Percentiles rank a stretch among this genome's conserved stretches.
phyloP scores from a whole-genome alignment of 2,888 invertebrate species.

The Colletes collaris region DNA sequence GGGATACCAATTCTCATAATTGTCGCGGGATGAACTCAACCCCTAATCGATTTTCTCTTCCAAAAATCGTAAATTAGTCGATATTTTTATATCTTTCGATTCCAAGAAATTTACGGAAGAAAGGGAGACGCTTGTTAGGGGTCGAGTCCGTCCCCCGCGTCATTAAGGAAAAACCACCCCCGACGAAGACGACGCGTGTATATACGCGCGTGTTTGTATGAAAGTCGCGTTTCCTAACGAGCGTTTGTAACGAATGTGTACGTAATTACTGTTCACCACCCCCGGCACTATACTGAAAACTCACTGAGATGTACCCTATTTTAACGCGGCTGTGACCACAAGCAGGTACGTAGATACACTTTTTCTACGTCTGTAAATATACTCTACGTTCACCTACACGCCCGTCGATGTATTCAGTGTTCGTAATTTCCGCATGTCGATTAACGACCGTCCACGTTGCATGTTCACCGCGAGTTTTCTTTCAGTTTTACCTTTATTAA shows the following conservation, averaged over 20 bases:
- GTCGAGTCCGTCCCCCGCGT: slow-evolving; percentile 3
- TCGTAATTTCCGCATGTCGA: slow-evolving; percentile 33
- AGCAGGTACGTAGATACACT: slow-evolving; percentile 81
- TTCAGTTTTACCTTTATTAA: slow-evolving; percentile 6
- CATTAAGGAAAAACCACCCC: slow-evolving; percentile 10
- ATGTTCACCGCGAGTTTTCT: not conserved
- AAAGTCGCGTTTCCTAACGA: slow-evolving; percentile 34
- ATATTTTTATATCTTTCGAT: too few species aligned
- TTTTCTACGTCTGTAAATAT: slow-evolving; percentile 67
- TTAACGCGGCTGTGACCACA: slow-evolving; percentile 83
- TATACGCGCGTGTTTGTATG: slow-evolving; percentile 1
- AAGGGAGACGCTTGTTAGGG: slow-evolving; percentile 2
- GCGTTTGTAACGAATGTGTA: slow-evolving; percentile 64
- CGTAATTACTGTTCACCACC: slow-evolving; percentile 64
- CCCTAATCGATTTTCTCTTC: too few species aligned
- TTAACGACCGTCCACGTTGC: slow-evolving; percentile 25
- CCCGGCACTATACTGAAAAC: slow-evolving; percentile 77
- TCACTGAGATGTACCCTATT: slow-evolving; percentile 82
- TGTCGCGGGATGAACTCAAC: too few species aligned
- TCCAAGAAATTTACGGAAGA: not conserved
- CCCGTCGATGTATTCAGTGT: not conserved
- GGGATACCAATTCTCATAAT: too few species aligned
- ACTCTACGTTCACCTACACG: slow-evolving; percentile 11
- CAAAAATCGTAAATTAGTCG: too few species aligned
- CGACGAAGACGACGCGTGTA: slow-evolving; percentile 5